These are phyloP conservation scores for Caranx ignobilis DNA, from an alignment of 2,113 vertebrate genomes.

Conservation along the genomic window DNA sequence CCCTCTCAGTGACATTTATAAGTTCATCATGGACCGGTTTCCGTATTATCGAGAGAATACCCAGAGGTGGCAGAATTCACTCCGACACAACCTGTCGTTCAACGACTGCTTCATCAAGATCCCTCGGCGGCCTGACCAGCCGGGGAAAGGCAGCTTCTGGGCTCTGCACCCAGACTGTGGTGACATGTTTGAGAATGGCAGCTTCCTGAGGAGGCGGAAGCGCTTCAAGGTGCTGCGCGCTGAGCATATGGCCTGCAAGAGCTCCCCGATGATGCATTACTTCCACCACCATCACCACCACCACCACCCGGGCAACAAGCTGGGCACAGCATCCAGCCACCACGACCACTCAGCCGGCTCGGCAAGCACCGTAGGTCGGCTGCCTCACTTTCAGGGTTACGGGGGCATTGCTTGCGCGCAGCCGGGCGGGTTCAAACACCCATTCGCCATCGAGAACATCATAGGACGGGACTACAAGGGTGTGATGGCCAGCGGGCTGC, in stretches of 20 bases:
- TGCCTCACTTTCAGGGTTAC: slow-evolving; percentile 90
- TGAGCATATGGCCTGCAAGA: slow-evolving; percentile 87
- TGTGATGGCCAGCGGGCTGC: slow-evolving; percentile 91
- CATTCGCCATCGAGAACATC: slow-evolving; percentile 94
- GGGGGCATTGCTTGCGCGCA: slow-evolving; percentile 74
- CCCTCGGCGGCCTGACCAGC: slow-evolving; percentile 92
- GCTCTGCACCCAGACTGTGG: slow-evolving; percentile 94
- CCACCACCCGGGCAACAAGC: slow-evolving; percentile 81
- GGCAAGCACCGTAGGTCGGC: slow-evolving; percentile 83
- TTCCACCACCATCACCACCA: slow-evolving; percentile 90
- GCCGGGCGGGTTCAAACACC: slow-evolving; percentile 92
- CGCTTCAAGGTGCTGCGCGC: slow-evolving; percentile 92
- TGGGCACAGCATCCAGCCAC: slow-evolving; percentile 73
- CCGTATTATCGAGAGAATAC: slow-evolving; percentile 96
- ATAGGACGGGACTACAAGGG: slow-evolving; percentile 97
- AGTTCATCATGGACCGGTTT: slow-evolving; percentile 96
- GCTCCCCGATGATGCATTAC: slow-evolving; percentile 89
- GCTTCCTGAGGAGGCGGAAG: slow-evolving; percentile 91
- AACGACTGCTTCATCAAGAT: slow-evolving; percentile 97
- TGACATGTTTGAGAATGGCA: slow-evolving; percentile 96
- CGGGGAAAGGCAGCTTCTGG: slow-evolving; percentile 95
- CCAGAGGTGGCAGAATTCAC: slow-evolving; percentile 94
- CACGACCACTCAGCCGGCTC: slow-evolving; percentile 79
- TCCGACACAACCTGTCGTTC: slow-evolving; percentile 94
- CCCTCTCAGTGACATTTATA: slow-evolving; percentile 94